phyloP scores from a whole-genome alignment of 2,113 vertebrate species.

The Oncorhynchus kisutch region DNA sequence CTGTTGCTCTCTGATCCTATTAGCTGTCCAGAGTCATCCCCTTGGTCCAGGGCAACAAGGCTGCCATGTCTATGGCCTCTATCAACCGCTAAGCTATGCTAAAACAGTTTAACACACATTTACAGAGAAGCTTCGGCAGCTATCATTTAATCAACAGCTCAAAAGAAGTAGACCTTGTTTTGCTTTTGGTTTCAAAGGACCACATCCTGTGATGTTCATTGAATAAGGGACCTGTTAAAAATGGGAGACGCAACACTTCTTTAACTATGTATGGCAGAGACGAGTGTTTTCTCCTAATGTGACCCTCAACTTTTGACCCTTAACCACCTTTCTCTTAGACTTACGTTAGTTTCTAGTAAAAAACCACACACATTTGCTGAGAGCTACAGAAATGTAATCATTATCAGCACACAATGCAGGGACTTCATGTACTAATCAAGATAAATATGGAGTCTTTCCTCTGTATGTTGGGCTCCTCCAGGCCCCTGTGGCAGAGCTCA shows the following conservation, averaged over 20 bases:
- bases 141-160: not conserved
- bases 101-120: slow-evolving; percentile 12
- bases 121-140: not conserved
- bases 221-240: not conserved
- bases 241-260: not conserved
- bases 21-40: slow-evolving; percentile 19
- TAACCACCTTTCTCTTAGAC: too few species aligned
- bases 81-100: slow-evolving; percentile 4
- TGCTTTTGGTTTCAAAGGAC: not conserved
- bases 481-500: not conserved
- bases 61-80: slow-evolving; percentile 4
- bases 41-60: slow-evolving; percentile 16
- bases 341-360: too few species aligned
- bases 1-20: slow-evolving; percentile 30
- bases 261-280: not conserved
- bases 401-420: not conserved
- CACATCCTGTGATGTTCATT: not conserved
- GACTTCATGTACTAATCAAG: not conserved
- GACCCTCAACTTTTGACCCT: not conserved
- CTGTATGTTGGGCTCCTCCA: not conserved
- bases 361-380: not conserved
- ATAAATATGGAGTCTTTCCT: not conserved
- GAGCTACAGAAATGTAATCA: not conserved
- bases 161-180: slow-evolving; percentile 12
- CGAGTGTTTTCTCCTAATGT: not conserved